A percentile compares a stretch with the other conserved stretches of the same genome.
Conservation (phyloP, 1,140 invertebrate species). For the Vanessa atalanta region DNA sequence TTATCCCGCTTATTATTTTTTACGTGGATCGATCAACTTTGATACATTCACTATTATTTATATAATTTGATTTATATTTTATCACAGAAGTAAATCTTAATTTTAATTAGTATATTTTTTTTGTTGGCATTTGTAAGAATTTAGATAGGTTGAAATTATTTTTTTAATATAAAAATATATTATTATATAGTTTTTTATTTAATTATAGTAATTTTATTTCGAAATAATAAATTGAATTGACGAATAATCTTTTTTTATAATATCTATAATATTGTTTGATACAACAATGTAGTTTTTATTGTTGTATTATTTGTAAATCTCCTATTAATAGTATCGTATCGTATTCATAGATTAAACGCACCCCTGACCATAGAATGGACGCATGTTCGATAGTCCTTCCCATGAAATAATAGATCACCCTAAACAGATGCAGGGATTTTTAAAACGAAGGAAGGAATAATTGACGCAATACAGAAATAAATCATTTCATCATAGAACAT, state of each 20-base stretch:
- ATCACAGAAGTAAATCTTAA: background rate
- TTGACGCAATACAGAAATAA: slow-evolving; percentile 51
- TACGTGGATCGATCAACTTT: background rate
- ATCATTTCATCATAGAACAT: slow-evolving; percentile 54
- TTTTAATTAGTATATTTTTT: too few species aligned
- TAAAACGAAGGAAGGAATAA: slow-evolving; percentile 34
- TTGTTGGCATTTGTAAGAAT: too few species aligned
- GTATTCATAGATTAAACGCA: background rate
- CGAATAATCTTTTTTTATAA: too few species aligned
- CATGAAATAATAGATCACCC: slow-evolving; percentile 21
- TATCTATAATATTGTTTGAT: background rate
- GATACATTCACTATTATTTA: background rate
- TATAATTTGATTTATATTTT: background rate
- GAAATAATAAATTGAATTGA: too few species aligned
- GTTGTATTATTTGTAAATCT: background rate
- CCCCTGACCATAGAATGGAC: background rate
- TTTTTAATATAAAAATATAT: too few species aligned
- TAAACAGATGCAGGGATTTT: slow-evolving; percentile 45
- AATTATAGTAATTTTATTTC: too few species aligned
- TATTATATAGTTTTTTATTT: too few species aligned
- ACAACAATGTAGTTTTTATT: background rate
- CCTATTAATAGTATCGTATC: background rate
- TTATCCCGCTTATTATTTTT: background rate
- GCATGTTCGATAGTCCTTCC: slow-evolving; percentile 2
- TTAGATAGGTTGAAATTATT: too few species aligned